Evolutionary conservation across 2,113 vertebrate genomes (phyloP), one percentile per base, ranked within the genome.

Genomic region (Taxidea taxus): DNA sequence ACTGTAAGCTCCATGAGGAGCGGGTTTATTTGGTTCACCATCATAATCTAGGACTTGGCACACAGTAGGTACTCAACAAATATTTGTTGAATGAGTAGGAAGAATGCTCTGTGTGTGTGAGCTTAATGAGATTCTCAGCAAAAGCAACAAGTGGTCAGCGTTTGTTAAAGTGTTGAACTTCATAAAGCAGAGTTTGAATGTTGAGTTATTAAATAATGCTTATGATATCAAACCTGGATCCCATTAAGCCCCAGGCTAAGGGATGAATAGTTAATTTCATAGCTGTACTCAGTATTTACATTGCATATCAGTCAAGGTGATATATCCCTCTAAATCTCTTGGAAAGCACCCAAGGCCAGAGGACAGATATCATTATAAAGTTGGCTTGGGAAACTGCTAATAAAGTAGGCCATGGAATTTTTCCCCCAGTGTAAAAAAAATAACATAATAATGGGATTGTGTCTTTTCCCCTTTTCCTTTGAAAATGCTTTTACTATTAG

Each of bases 261-360:
- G 66, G 91, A 95, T 94, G 96, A 97, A 68, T 96, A 90, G 92
- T 96, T 98, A 97, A 98, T 97, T 97, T 98, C 84, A 95, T 82
- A 96, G 92, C 87, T 92, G 75, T 88, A 94, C 94, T 96, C 98
- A 98, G 97, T 98, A 97, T 96, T 98, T 97, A 96, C 96, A 98
- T 98, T 64, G 1, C 92, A 21, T 98, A 97, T 87, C 97, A 97
- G 90, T 92, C 93, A 97, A 97, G 98, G 97, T 98, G 97, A 95
- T 98, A 97, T 96, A 96, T 81, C 83, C 94, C 49, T 97, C 90
- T 85, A 96, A 97, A 93, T 96, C 94, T 90, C 85, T 96, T 94
- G 95, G 97, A 96, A 98, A 98, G 74, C 84, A 97, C 95, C 90
- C 87, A 97, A 97, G 87, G 92, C 94, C 97, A 97, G 93, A 97